Evolutionary conservation across 2,113 vertebrate genomes (phyloP).

Genomic region (Holacanthus passer): DNA sequence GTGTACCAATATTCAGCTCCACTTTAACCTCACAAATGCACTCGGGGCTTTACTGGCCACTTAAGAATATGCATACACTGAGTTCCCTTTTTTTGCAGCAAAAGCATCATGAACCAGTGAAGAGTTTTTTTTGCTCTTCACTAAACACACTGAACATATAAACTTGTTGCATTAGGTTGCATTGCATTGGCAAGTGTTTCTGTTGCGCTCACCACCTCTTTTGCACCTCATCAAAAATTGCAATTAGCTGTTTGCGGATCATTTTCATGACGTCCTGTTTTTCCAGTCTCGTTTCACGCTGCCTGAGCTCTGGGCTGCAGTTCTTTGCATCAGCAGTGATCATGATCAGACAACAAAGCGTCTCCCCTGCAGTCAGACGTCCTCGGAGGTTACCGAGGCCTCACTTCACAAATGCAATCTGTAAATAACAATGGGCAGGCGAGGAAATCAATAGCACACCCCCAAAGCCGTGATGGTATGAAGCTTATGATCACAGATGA

Average conservation of each 20-base stretch:
- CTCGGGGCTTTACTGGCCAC: not conserved
- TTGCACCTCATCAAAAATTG: not conserved
- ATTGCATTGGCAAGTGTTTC: not conserved
- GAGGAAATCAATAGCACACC: slow-evolving; percentile 64
- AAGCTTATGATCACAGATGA: slow-evolving; percentile 53
- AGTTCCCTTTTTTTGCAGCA: not conserved
- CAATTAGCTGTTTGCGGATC: slow-evolving; percentile 1
- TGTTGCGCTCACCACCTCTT: not conserved
- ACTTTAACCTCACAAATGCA: not conserved
- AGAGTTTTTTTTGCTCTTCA: not conserved
- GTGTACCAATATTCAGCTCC: not conserved
- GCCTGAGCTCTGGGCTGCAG: slow-evolving; percentile 18
- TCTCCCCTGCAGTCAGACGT: slow-evolving; percentile 9
- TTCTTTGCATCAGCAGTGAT: slow-evolving; percentile 50
- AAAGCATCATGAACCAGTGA: not conserved
- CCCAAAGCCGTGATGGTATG: slow-evolving; percentile 38
- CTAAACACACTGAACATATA: not conserved
- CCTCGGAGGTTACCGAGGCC: slow-evolving; percentile 43
- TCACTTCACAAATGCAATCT: slow-evolving; percentile 45
- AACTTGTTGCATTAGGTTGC: not conserved
- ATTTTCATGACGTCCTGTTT: not conserved
- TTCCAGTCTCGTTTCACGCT: slow-evolving; percentile 24
- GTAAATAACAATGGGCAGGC: slow-evolving; percentile 44
- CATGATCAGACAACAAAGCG: slow-evolving; percentile 43
- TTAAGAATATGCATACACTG: not conserved